Evolutionary conservation across 2,888 invertebrate genomes (phyloP).

Genomic region (Sinotaia quadrata): DNA sequence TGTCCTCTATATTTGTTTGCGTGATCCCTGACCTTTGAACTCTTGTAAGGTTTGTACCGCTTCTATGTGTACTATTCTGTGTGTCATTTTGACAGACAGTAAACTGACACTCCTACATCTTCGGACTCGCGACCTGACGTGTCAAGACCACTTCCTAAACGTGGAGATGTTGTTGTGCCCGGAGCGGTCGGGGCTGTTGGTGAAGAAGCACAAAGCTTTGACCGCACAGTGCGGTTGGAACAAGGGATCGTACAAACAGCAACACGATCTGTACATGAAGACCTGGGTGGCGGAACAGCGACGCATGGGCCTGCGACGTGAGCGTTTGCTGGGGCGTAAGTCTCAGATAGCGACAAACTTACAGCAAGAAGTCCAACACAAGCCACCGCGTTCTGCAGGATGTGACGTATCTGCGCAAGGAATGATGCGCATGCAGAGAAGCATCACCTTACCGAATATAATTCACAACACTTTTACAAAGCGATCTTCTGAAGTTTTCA

Average conservation of each 20-base stretch:
- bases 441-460: neutral
- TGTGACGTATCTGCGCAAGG: neutral
- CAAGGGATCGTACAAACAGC: constrained; percentile 46
- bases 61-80: too few relatives aligned
- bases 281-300: constrained; percentile 48
- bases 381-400: too few relatives aligned
- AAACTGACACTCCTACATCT: constrained; percentile 53
- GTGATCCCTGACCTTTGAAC: too few relatives aligned
- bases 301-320: constrained; percentile 46
- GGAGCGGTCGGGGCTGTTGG: constrained; percentile 49
- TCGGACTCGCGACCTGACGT: constrained; percentile 52
- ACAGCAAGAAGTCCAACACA: neutral
- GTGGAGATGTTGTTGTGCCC: constrained; percentile 60
- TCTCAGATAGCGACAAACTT: constrained; percentile 3
- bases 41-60: too few relatives aligned
- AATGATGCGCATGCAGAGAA: too few relatives aligned
- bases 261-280: constrained; percentile 45
- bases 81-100: too few relatives aligned
- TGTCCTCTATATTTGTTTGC: too few relatives aligned
- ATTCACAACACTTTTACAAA: too few relatives aligned
- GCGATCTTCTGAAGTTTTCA: too few relatives aligned
- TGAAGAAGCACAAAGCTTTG: constrained; percentile 59
- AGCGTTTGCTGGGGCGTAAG: constrained; percentile 29
- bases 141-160: constrained; percentile 61
- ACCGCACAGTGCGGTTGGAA: constrained; percentile 48